Conservation (phyloP, 2,797 vertebrate species). For the Falco biarmicus region DNA sequence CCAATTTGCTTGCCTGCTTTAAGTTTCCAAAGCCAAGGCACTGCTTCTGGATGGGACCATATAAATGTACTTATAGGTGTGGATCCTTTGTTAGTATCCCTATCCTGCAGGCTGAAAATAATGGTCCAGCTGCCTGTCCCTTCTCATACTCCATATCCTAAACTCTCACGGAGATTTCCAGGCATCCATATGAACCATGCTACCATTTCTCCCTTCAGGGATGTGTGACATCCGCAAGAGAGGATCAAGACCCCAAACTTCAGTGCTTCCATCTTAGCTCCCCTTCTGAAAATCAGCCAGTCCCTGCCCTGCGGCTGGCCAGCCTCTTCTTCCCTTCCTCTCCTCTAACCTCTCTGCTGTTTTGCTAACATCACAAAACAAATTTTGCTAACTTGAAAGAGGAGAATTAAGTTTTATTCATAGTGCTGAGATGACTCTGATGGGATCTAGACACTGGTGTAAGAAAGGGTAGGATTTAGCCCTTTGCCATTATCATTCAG, state of each 20-base stretch:
- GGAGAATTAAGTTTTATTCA: not conserved
- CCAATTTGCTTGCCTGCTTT: not conserved
- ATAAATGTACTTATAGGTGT: not conserved
- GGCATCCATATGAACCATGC: too few relatives aligned
- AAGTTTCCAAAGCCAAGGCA: not conserved
- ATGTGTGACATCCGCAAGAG: not conserved
- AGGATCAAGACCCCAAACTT: not conserved
- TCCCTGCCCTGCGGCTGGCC: not conserved
- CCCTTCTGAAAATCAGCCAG: not conserved
- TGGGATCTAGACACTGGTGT: not conserved
- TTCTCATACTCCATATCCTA: not conserved
- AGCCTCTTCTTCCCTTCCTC: not conserved
- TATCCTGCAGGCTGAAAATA: not conserved
- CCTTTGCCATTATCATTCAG: not conserved
- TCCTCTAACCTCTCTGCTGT: not conserved
- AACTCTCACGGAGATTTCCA: not conserved
- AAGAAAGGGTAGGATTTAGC: not conserved
- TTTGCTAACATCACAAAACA: not conserved
- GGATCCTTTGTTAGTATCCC: not conserved
- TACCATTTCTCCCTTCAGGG: not conserved
- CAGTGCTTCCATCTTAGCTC: not conserved
- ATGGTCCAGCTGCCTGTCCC: not conserved
- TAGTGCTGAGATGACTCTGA: not conserved
- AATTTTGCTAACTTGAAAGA: not conserved
- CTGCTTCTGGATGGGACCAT: not conserved